Conservation (phyloP, 2,888 invertebrate genomes). For the Coleophora flavipennella region DNA sequence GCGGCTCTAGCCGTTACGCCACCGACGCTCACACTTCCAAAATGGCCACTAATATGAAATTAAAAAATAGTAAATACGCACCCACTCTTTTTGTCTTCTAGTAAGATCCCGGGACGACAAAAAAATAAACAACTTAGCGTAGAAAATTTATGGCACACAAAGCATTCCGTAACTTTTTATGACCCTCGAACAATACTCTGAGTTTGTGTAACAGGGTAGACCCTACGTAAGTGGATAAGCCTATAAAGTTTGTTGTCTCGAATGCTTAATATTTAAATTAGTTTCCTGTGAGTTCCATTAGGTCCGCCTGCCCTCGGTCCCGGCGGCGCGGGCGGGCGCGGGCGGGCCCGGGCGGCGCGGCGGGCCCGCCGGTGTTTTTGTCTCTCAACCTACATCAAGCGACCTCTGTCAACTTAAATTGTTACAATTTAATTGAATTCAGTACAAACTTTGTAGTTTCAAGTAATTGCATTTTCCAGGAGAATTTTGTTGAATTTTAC, state of each 20-base stretch:
- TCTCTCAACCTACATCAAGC: conserved; percentile 19
- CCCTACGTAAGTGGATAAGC: neutral
- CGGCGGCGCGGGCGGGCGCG: neutral
- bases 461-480: conserved; percentile 16
- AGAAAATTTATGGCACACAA: neutral
- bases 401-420: conserved; percentile 28
- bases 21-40: too few species aligned
- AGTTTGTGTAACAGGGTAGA: neutral
- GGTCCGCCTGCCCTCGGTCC: conserved; percentile 7
- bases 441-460: conserved; percentile 15
- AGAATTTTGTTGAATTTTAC: neutral
- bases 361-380: neutral
- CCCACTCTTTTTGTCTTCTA: too few species aligned
- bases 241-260: too few species aligned
- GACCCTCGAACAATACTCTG: neutral
- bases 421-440: conserved; percentile 34
- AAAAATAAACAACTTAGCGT: too few species aligned
- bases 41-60: too few species aligned
- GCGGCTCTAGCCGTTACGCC: too few species aligned
- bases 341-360: neutral
- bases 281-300: neutral
- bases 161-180: neutral
- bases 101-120: too few species aligned
- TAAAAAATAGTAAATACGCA: too few species aligned
- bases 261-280: neutral